Conservation (phyloP, 2,888 invertebrate genomes). For the Gnatocerus cornutus region DNA sequence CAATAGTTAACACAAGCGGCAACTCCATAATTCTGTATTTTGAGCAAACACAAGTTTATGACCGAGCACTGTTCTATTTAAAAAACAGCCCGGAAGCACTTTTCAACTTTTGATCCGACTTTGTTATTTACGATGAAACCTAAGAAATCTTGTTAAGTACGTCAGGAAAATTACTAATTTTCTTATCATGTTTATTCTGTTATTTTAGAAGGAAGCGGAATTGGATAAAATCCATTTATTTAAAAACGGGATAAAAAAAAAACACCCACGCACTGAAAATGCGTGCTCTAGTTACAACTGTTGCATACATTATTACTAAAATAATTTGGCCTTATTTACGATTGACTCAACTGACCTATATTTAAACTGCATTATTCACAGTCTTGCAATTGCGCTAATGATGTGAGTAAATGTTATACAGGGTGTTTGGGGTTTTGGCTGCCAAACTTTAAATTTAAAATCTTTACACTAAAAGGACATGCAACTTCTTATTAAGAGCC, state of each 20-base stretch:
- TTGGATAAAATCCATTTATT: not conserved
- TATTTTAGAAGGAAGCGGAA: not conserved
- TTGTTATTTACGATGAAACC: not conserved
- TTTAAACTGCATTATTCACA: not conserved
- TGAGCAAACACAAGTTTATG: not conserved
- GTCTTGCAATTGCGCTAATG: not conserved
- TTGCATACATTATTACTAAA: not conserved
- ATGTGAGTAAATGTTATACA: not conserved
- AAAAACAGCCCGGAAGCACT: too few species aligned
- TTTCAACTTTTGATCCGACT: not conserved
- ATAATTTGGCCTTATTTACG: conserved; percentile 9
- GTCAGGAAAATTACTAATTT: not conserved
- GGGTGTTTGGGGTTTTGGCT: too few species aligned
- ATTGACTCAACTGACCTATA: conserved; percentile 16
- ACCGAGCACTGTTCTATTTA: too few species aligned
- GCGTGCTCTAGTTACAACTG: not conserved
- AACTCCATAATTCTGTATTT: not conserved
- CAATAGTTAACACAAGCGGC: not conserved
- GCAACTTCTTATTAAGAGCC: too few species aligned
- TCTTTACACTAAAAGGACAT: too few species aligned
- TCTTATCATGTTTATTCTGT: conserved; percentile 5
- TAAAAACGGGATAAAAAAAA: not conserved
- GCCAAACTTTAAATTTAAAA: too few species aligned
- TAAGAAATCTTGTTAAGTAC: not conserved
- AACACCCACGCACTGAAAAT: conserved; percentile 3